Base-by-base conservation (phyloP, 2,888 invertebrate species). In the Ferrisia virgata region DNA sequence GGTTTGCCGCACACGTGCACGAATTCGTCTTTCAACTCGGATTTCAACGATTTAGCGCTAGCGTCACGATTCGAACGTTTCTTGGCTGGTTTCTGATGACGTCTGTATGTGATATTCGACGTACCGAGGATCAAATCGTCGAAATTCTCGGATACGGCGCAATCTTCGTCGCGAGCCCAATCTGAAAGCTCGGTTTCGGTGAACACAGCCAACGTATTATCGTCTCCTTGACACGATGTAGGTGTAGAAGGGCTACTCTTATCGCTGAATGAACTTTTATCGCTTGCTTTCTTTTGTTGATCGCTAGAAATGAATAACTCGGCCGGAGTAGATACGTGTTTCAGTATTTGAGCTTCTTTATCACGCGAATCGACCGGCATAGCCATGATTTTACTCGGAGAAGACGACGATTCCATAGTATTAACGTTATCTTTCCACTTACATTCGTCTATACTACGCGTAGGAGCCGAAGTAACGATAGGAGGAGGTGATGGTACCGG, bases 111-210 rank as follows among this genome's bases (percentile, higher is more conserved):
- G 0, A 89, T 88, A 58, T 89, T 89, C 86, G 90, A 90, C 0
- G 91, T 90, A 1, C 92, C 89, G 53, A 90, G 91, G 86, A 92
- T 91, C 47, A 82, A 31, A 72, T 82, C 82, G 85, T 92, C 92
- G 79, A 91, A 91, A 87, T 94, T 94, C 87, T 95, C 95, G 0
- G 94, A 92, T 1, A 93, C 93, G 18, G 88, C 87, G 8, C 87
- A 89, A 58, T 92, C 93, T 86, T 93, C 94, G 87, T 96, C 95
- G 3, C 94, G 92, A 0, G 95, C 95, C 96, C 95, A 96, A 88
- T 96, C 96, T 0, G 95, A 95, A n/a, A 95, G 89, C 88, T 96
- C 96, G 0, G 95, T 95, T 88, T 96, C 96, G 0, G 95, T 95
- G 13, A 95, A 89, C 2, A 92, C 94, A 0, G 93, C 92, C 1